Base-by-base conservation (phyloP, 2,888 invertebrate genomes). In the Strigamia crassipes region DNA sequence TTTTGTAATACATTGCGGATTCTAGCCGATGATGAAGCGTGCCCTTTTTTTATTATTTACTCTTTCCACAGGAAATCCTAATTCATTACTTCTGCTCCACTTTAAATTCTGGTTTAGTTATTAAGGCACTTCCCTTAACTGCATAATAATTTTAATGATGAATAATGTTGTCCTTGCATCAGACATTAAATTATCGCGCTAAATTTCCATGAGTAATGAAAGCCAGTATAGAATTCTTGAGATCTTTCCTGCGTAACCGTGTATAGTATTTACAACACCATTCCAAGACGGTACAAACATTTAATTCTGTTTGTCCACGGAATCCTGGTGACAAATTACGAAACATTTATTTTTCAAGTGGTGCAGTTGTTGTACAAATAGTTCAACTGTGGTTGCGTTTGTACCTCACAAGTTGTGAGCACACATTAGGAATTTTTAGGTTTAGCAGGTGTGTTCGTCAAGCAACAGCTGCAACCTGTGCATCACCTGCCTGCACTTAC, bases 51-150 rank as follows among this genome's bases (percentile, higher is more conserved):
- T 4, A 18, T 73, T 4, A 18, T 18, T n/a, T 6, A 56, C n/a
- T 18, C 5, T 15, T 27, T 73, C n/a, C 4, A 73, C 73, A 5
- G 73, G 73, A 73, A 73, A 73, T 73, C 73, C 27, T 73, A 73
- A 73, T 73, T 73, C 73, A 73, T 73, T 73, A 73, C 73, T 73
- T 73, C 73, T 73, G 73, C 73, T 73, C 73, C 12, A 73, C 12
- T 73, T 73, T 27, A 73, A 31, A 27, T 73, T 73, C 73, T 73
- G 31, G 23, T n/a, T 73, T 73, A 15, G 15, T 73, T 73, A 73
- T 73, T 73, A 73, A 73, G 31, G 73, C 73, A 73, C 31, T 73
- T 73, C 73, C 73, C 73, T 73, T 73, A 73, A 73, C 73, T 73
- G 73, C 73, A 73, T 73, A 27, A 27, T 73, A 31, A 73, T 73